These are phyloP conservation scores for Tachuris rubrigastra DNA, from an alignment of 2,113 vertebrate species.

Conservation along the genomic window DNA sequence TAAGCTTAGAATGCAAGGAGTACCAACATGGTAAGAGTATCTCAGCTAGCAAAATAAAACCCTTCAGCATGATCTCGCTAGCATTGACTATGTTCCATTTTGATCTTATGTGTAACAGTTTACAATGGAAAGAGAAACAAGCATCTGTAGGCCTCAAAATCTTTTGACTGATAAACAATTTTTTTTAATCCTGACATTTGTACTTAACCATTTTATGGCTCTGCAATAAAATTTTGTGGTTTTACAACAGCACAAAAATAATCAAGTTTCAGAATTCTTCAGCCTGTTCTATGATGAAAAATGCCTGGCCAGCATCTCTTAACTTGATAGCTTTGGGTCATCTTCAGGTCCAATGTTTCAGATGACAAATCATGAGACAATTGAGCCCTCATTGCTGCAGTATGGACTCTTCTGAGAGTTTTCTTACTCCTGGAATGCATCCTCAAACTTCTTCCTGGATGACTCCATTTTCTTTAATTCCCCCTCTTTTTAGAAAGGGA, in stretches of 20 bases:
- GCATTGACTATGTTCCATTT: rapidly evolving
- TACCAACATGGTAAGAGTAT: rapidly evolving
- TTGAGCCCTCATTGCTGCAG: rapidly evolving
- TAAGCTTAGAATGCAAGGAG: neutral
- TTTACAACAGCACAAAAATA: neutral
- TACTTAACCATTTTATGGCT: neutral
- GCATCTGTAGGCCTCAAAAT: neutral
- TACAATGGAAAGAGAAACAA: neutral
- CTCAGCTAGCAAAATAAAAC: neutral
- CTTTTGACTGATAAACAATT: neutral
- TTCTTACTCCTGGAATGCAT: neutral
- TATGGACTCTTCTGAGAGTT: neutral
- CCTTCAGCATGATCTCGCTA: neutral
- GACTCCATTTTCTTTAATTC: neutral
- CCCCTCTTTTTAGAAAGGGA: neutral
- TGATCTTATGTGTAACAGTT: neutral
- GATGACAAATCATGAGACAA: neutral
- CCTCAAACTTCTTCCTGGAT: neutral
- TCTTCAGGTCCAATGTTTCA: neutral
- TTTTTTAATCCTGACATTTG: neutral
- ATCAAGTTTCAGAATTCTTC: neutral
- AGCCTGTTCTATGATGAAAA: neutral
- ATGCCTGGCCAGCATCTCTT: neutral
- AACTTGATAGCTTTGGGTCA: neutral
- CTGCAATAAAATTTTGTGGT: neutral